Percentiles rank a stretch among this genome's conserved stretches.
These are phyloP conservation scores for Nerophis ophidion DNA, from an alignment of 2,113 vertebrate genomes.

Conservation along the genomic window DNA sequence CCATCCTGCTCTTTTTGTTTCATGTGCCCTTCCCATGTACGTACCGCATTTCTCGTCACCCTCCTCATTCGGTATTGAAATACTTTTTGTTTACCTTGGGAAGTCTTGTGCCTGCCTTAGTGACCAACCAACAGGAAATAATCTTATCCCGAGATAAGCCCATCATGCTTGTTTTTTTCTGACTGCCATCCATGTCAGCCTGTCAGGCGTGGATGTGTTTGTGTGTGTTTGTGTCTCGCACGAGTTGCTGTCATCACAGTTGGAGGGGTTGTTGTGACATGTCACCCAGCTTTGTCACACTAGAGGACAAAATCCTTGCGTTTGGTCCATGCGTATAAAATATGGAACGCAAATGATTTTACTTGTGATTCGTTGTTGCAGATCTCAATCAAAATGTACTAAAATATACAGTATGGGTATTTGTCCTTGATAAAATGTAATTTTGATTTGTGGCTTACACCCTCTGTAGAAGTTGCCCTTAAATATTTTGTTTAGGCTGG, in stretches of 20 bases:
- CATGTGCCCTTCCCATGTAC: conserved; percentile 50
- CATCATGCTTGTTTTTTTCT: conserved; percentile 56
- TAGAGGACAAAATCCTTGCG: conserved; percentile 58
- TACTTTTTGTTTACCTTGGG: conserved; percentile 60
- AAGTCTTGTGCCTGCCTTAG: conserved; percentile 58
- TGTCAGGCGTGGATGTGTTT: conserved; percentile 41
- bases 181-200: conserved; percentile 61
- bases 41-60: conserved; percentile 1
- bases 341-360: conserved; percentile 30
- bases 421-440: too few species aligned
- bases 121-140: conserved; percentile 65
- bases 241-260: conserved; percentile 60
- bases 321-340: conserved; percentile 49
- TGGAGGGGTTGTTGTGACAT: conserved; percentile 61
- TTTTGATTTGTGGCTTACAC: too few species aligned
- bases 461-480: too few species aligned
- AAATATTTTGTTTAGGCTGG: too few species aligned
- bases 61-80: conserved; percentile 40
- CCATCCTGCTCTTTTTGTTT: conserved; percentile 44
- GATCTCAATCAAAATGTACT: too few species aligned
- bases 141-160: conserved; percentile 52
- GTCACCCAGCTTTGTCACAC: conserved; percentile 63
- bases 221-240: conserved; percentile 36
- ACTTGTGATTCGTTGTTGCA: conserved; percentile 12
- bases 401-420: too few species aligned